A percentile compares a stretch with the other conserved stretches of the same genome.
Conservation (phyloP, 2,888 invertebrate species). For the Coelinius sp. region DNA sequence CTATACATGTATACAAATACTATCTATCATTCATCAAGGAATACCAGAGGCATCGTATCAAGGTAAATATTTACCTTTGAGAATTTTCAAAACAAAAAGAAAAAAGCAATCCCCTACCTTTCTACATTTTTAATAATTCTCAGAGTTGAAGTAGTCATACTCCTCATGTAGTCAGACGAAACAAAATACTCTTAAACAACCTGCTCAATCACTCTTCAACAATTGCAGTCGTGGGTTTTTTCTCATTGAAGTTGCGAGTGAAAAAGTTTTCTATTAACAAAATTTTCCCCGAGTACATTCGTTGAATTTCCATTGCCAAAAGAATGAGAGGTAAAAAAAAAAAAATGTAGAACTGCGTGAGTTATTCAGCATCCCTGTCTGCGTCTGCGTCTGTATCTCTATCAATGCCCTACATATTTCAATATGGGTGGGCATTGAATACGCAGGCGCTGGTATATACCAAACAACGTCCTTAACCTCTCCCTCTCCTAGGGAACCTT, state of each 20-base stretch:
- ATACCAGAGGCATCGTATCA: conserved; percentile 66
- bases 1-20: conserved; percentile 79
- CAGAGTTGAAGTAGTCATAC: background rate
- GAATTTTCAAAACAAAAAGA: background rate
- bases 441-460: conserved; percentile 30
- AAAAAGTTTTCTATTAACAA: conserved; percentile 15
- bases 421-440: conserved; percentile 25
- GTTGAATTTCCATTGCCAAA: background rate
- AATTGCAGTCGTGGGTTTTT: no score
- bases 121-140: background rate
- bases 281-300: background rate
- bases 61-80: conserved; percentile 68
- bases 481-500: conserved; percentile 14
- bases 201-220: conserved; percentile 1
- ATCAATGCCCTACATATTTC: conserved; percentile 31
- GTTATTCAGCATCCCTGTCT: conserved; percentile 25
- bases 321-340: background rate
- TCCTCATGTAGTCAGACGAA: background rate
- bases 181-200: background rate
- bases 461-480: conserved; percentile 32
- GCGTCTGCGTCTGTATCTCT: conserved; percentile 28
- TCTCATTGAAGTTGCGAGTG: background rate
- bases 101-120: background rate
- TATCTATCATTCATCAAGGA: conserved; percentile 73
- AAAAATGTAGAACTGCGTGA: conserved; percentile 9